Base-by-base conservation (phyloP, 1,140 invertebrate genomes). In the Cardiocondyla obscurior region DNA sequence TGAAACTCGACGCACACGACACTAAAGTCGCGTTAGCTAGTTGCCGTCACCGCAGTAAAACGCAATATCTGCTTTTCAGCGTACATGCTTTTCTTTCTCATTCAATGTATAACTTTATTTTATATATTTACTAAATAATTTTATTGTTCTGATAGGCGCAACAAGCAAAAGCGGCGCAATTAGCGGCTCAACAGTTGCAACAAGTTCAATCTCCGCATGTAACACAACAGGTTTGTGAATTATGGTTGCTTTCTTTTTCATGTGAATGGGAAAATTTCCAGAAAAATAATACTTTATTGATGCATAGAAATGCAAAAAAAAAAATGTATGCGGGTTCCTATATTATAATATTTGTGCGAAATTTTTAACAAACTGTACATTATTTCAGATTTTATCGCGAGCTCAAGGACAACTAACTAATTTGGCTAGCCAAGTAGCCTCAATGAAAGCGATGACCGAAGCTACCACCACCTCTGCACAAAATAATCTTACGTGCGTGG, bases 171-270 rank as follows among this genome's bases (percentile, higher is more conserved):
- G 90, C 87, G 77, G 92, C 92, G 22, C 93, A 94, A 79, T 90
- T 94, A 82, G 91, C 90, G 14, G 92, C 93, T 88, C 93, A 94
- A 64, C 92, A 92, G 19, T 90, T 94, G 49, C 92, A 94, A 74
- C 94, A 94, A 86, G 90, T 92, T 83, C 94, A 94, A 82, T 92
- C 93, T 5, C 94, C 94, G 87, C 92, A 93, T 5, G 90, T 93
- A 81, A 90, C 93, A 25, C 94, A 94, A 82, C 93, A 93, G 92
- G 93, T 92, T 88, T 60, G 84, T 85, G 76, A 85, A 5, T 58
- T 49, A 36, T n/a, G 7, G 19, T 19, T 58, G 28, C 57, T 36
- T 39, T 65, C 22, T 2, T 65, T 81, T 79, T 65, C 58, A 77
- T 2, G 0, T 51, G 36, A 44, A 28, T 44, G 6, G 44, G 3